Evolutionary conservation across 2,888 invertebrate species (phyloP), one percentile per base, ranked within the genome.

Genomic region (Caenorhabditis drosophilae): DNA sequence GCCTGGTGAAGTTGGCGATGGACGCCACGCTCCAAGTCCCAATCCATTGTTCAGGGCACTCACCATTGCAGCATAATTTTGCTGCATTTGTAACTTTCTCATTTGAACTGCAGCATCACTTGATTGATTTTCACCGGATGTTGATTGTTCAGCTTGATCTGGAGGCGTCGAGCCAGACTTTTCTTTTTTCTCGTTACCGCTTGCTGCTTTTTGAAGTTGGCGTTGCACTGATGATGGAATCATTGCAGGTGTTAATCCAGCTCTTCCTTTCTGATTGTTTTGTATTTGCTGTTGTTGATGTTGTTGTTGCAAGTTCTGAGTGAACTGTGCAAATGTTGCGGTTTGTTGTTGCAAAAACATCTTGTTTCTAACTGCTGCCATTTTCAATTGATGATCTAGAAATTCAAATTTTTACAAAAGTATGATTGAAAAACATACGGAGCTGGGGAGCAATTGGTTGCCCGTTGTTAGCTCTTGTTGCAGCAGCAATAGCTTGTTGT

Each of bases 161-260:
- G 55, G 26, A 4, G 58, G 64, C 9, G 47, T 51, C 9, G 48
- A 52, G 25, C 48, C 60, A 27, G 34, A 49, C 44, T 67, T 67
- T 36, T 70, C 70, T 34, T 55, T 64, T 34, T 55, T 67, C 45
- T 59, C 57, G 3, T 67, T 62, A 4, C 50, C 56, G 20, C 55
- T 56, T 12, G 54, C 23, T 20, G 52, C 54, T 54, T 73, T 76
- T 27, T 60, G 64, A 62, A 75, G 52, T 34, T 68, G 66, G 1
- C 72, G 66, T 47, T 75, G 76, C 15, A 76, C 76, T 7, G 73
- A 73, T 4, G 76, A 67, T 0, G 76, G 76, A 25, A 76, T 75
- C 60, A 75, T 69, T 16, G 57, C 40, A 27, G 46, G 68, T 20
- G 52, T 35, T 2, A 44, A 41, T 26, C 58, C 59, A 18, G 44